Percentiles rank a stretch among this genome's conserved stretches.
Evolutionary conservation across 2,113 vertebrate species (phyloP).

Genomic region (Aspiorhynchus laticeps): DNA sequence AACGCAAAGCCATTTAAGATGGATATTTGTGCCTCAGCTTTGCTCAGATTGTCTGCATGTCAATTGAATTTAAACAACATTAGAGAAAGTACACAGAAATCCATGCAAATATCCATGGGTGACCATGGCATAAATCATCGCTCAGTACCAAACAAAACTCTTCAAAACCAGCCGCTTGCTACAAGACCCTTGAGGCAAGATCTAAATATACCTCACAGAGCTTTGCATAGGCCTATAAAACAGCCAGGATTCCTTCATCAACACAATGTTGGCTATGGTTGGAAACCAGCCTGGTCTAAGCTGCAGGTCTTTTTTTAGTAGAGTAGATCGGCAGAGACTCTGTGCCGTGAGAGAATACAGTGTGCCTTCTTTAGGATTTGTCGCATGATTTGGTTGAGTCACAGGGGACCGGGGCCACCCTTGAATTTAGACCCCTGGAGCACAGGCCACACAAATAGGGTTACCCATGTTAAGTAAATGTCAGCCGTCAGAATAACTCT

Average conservation of each 20-base stretch:
- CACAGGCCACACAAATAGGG: slow-evolving; percentile 40
- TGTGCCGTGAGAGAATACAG: background rate
- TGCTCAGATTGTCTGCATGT: slow-evolving; percentile 27
- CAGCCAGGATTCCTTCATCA: background rate
- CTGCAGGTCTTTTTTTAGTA: background rate
- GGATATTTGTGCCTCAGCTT: slow-evolving; percentile 41
- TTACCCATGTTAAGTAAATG: slow-evolving; percentile 69
- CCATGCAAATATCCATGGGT: slow-evolving; percentile 17
- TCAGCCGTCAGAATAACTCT: slow-evolving; percentile 64
- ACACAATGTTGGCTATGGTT: background rate
- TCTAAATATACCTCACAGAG: slow-evolving; percentile 5
- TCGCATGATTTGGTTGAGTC: slow-evolving; percentile 52
- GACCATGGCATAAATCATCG: slow-evolving; percentile 24
- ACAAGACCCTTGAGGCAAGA: background rate
- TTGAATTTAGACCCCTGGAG: slow-evolving; percentile 54
- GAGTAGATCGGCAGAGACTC: background rate
- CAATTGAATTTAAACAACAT: slow-evolving; percentile 37
- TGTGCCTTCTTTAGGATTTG: slow-evolving; percentile 59
- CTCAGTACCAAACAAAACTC: slow-evolving; percentile 18
- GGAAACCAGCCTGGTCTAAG: background rate
- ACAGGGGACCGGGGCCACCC: slow-evolving; percentile 55
- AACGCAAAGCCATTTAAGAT: slow-evolving; percentile 49
- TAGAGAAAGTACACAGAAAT: slow-evolving; percentile 30
- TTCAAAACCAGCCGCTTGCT: background rate
- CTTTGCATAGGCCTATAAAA: background rate